Evolutionary conservation across 2,888 invertebrate species (phyloP).

Genomic region (Erynnis tages): DNA sequence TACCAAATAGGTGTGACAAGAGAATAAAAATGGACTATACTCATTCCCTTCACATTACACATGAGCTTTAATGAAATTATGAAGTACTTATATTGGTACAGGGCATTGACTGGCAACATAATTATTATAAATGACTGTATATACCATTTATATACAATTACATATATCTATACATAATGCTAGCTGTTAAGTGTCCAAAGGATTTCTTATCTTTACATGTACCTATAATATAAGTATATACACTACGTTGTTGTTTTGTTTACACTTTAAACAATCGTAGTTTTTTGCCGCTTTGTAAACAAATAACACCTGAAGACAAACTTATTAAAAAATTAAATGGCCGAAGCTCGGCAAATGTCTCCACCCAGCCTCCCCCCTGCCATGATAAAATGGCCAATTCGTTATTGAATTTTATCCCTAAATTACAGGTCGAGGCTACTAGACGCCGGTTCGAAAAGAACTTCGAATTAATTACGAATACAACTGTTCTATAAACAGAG

Average conservation of each 20-base stretch:
- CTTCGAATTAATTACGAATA: slow-evolving; percentile 66
- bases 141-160: too few species aligned
- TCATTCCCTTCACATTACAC: too few species aligned
- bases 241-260: slow-evolving; percentile 30
- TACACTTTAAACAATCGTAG: slow-evolving; percentile 35
- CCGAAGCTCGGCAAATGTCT: slow-evolving; percentile 70
- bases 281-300: slow-evolving; percentile 53
- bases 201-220: slow-evolving; percentile 22
- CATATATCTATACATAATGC: background rate
- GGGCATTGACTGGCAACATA: slow-evolving; percentile 34
- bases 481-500: slow-evolving; percentile 69
- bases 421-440: slow-evolving; percentile 72
- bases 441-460: slow-evolving; percentile 74
- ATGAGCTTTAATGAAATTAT: slow-evolving; percentile 15
- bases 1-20: too few species aligned
- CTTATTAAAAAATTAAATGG: slow-evolving; percentile 65
- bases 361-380: slow-evolving; percentile 77
- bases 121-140: background rate
- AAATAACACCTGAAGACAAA: slow-evolving; percentile 47
- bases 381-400: slow-evolving; percentile 83
- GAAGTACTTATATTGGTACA: slow-evolving; percentile 23
- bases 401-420: slow-evolving; percentile 79
- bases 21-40: too few species aligned
- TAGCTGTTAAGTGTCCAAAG: slow-evolving; percentile 16
- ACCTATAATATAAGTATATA: background rate